phyloP scores from a whole-genome alignment of 2,888 invertebrate genomes.

The Rhingia rostrata region DNA sequence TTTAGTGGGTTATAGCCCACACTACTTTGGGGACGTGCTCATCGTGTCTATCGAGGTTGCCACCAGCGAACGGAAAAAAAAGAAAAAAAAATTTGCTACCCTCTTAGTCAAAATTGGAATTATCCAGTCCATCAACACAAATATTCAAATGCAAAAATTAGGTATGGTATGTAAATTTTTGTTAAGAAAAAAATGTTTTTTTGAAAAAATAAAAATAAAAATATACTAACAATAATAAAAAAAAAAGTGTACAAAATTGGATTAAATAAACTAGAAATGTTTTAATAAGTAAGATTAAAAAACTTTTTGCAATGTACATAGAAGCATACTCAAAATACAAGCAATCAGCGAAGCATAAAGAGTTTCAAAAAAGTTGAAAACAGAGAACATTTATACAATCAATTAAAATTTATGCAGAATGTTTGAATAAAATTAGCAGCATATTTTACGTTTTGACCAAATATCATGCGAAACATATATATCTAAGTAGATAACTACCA shows the following conservation, averaged over 20 bases:
- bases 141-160: slow-evolving; percentile 35
- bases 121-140: slow-evolving; percentile 34
- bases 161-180: background rate
- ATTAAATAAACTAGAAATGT: slow-evolving; percentile 34
- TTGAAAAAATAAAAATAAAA: slow-evolving; percentile 4
- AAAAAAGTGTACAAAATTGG: slow-evolving; percentile 16
- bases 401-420: slow-evolving; percentile 13
- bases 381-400: background rate
- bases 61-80: no score
- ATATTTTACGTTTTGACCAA: slow-evolving; percentile 3
- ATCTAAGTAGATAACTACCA: slow-evolving; percentile 29
- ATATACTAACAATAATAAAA: slow-evolving; percentile 9
- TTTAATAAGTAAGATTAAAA: slow-evolving; percentile 21
- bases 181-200: background rate
- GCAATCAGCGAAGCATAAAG: slow-evolving; percentile 64
- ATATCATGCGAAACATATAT: slow-evolving; percentile 38
- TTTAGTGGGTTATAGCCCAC: no score
- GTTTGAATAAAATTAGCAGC: slow-evolving; percentile 4
- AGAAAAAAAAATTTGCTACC: no score
- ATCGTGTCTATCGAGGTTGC: no score
- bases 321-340: slow-evolving; percentile 66
- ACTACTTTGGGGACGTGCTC: no score
- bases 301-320: slow-evolving; percentile 27
- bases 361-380: slow-evolving; percentile 4
- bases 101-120: no score